phyloP scores from a whole-genome alignment of 2,888 invertebrate genomes.

The Stenodera caucasica region DNA sequence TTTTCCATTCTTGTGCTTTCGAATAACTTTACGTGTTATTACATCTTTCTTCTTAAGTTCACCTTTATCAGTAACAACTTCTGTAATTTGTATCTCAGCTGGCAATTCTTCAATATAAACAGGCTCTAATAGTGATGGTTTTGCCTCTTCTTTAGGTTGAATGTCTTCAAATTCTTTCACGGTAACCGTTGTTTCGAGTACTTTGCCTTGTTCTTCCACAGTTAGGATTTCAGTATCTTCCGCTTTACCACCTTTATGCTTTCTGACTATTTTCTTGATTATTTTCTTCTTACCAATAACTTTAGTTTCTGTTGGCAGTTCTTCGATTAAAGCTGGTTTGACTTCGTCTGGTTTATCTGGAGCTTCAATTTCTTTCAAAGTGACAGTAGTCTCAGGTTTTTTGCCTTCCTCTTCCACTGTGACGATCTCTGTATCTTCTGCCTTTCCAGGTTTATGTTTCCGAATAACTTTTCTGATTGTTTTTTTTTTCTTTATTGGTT shows the following conservation, averaged over 20 bases:
- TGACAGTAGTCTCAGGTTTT: slow-evolving; percentile 39
- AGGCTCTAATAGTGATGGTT: neutral
- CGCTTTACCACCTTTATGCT: slow-evolving; percentile 50
- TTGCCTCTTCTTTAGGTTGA: neutral
- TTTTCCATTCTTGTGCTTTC: slow-evolving; percentile 44
- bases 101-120: slow-evolving; percentile 38
- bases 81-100: slow-evolving; percentile 36
- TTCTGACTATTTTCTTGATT: slow-evolving; percentile 48
- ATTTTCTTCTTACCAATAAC: slow-evolving; percentile 39
- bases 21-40: slow-evolving; percentile 43
- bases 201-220: slow-evolving; percentile 45
- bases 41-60: slow-evolving; percentile 39
- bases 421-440: slow-evolving; percentile 52
- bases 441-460: slow-evolving; percentile 34
- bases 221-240: slow-evolving; percentile 56
- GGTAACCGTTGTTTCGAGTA: slow-evolving; percentile 45
- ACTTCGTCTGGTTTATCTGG: slow-evolving; percentile 36
- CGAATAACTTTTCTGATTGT: slow-evolving; percentile 30
- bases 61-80: slow-evolving; percentile 36
- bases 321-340: slow-evolving; percentile 45
- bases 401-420: slow-evolving; percentile 54
- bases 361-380: slow-evolving; percentile 24
- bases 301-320: slow-evolving; percentile 40
- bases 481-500: slow-evolving; percentile 39
- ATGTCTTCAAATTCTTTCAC: slow-evolving; percentile 28